These are phyloP conservation scores for Martes flavigula DNA, from an alignment of 2,797 vertebrate genomes.

Conservation along the genomic window DNA sequence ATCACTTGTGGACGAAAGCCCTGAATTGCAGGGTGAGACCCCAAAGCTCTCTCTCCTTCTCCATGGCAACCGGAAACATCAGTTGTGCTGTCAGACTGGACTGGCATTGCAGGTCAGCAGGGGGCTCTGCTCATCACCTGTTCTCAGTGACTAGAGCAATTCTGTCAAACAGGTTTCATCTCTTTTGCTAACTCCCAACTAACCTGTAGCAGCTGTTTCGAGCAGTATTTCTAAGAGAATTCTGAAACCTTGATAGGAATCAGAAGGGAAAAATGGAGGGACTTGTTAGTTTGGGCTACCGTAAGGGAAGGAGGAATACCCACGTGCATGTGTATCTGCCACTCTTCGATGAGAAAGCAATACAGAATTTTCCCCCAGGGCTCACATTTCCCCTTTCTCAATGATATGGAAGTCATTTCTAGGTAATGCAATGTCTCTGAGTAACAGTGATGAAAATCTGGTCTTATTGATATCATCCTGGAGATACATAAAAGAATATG, in stretches of 20 bases:
- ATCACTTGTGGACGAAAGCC: not conserved
- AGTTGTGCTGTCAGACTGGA: not conserved
- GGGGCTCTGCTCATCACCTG: not conserved
- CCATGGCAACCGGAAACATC: not conserved
- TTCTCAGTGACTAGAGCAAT: not conserved
- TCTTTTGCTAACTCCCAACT: not conserved
- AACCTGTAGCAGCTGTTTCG: not conserved
- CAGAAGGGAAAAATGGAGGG: not conserved
- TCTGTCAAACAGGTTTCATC: not conserved
- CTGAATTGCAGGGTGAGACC: not conserved
- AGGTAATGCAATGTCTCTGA: not conserved
- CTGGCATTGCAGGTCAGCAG: no score
- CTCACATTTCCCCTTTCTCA: not conserved
- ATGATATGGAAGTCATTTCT: slow-evolving; percentile 9
- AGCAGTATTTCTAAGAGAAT: not conserved
- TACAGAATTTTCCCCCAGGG: slow-evolving; percentile 20
- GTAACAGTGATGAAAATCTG: slow-evolving; percentile 45
- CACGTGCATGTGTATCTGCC: not conserved
- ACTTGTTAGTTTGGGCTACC: not conserved
- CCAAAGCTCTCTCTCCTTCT: not conserved
- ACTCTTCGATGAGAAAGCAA: slow-evolving; percentile 35
- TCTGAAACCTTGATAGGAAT: not conserved
- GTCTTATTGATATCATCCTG: slow-evolving; percentile 15
- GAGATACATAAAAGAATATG: not conserved
- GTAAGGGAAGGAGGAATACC: not conserved